Base-by-base conservation (phyloP, 1,140 invertebrate genomes). In the Drosophila baimaii region DNA sequence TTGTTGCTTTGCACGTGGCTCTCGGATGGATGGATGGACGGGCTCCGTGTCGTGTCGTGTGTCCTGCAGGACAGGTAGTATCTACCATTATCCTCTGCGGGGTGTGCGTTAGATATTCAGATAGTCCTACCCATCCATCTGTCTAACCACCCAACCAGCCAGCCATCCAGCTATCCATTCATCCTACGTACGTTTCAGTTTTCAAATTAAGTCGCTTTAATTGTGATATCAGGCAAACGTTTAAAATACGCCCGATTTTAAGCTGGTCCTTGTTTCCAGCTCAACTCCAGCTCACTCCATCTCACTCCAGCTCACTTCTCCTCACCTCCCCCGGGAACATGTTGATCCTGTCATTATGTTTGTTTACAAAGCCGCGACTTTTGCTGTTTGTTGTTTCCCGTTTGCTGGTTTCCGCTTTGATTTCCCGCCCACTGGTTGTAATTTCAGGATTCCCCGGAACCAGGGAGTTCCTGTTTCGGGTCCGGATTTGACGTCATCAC, bases 131-230 rank as follows among this genome's bases (percentile, higher is more conserved):
- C 62, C 68, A 57, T 25, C 41, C 46, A 52, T 64, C 46, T 59
- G 56, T 59, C 39, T 59, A 35, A 31, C 35, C 47, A 51, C 57
- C 33, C 63, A 27, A 25, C 33, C 33, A 56, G 2, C 23, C 54
- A 21, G 13, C 35, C 46, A 51, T 51, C n/a, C 51, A 68, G 5
- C 25, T 41, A 37, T 39, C 43, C 25, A 44, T 21, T 41, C 51
- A 54, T 61, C 23, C 64, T 39, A 31, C 5, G 35, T 59, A 57
- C 76, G 83, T 77, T 89, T 85, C 83, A 74, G 52, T 78, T 90
- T 89, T 76, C 81, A 89, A 91, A 91, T 89, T 89, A 91, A 91
- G 84, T 91, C 90, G 63, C 64, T 83, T 91, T 91, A 91, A 91
- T 91, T 91, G 90, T 74, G 84, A 91, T 91, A 91, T 91, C 89